A percentile compares a stretch with the other conserved stretches of the same genome.
Conservation (phyloP, 2,888 invertebrate genomes). For the Torymus texanus region DNA sequence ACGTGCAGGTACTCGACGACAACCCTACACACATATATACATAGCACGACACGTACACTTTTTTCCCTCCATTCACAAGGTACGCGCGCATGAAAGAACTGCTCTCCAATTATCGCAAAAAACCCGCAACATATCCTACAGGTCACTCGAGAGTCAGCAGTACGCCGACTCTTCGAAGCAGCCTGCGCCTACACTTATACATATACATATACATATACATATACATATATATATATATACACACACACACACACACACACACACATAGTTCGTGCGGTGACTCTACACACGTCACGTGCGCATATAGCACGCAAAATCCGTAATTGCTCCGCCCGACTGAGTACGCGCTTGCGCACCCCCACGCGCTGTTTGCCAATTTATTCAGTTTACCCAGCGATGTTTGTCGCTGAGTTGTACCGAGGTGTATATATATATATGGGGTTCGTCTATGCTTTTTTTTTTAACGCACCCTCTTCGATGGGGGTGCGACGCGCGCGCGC, state of each 20-base stretch:
- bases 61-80: constrained; percentile 9
- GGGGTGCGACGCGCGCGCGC: not conserved
- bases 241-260: no score
- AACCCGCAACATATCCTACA: no score
- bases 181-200: not conserved
- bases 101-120: constrained; percentile 29
- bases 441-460: not conserved
- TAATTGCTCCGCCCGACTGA: constrained; percentile 73
- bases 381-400: constrained; percentile 59
- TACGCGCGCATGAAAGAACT: not conserved
- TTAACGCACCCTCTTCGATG: not conserved
- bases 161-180: not conserved
- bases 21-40: no score
- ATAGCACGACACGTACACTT: no score
- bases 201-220: no score
- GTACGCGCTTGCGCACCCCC: constrained; percentile 68
- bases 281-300: no score
- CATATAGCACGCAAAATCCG: constrained; percentile 65
- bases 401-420: constrained; percentile 20
- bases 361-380: constrained; percentile 71
- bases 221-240: no score
- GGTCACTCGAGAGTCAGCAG: not conserved
- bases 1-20: no score
- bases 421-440: not conserved
- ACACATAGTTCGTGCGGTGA: no score